These are phyloP conservation scores for Tanypteryx hageni DNA, from an alignment of 2,888 invertebrate genomes.

Conservation along the genomic window DNA sequence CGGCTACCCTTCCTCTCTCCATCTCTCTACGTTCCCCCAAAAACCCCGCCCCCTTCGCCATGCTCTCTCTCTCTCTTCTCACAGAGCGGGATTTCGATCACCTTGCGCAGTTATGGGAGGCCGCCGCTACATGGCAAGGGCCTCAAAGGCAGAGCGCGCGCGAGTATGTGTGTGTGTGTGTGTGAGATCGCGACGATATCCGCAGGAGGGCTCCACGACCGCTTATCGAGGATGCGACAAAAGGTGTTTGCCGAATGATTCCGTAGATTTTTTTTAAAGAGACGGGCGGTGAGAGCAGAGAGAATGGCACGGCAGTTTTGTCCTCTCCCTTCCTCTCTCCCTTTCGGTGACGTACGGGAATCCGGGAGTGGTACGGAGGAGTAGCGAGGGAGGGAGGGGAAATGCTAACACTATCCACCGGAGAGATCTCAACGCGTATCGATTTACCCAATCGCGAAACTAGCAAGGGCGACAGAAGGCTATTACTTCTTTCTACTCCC, in stretches of 20 bases:
- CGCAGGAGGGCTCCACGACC: neutral
- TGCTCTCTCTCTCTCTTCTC: no score
- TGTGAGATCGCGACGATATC: neutral
- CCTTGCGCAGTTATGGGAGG: conserved; percentile 61
- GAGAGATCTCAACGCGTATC: conserved; percentile 45
- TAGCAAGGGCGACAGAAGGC: conserved; percentile 37
- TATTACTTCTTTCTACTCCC: neutral
- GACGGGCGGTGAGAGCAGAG: neutral
- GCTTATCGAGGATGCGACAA: neutral
- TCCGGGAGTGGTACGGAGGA: neutral
- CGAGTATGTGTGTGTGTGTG: neutral
- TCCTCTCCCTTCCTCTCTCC: neutral
- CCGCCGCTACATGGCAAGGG: conserved; percentile 50
- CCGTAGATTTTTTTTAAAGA: no score
- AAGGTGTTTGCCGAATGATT: neutral
- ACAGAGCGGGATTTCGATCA: conserved; percentile 58
- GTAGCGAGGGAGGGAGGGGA: neutral
- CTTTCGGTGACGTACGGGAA: neutral
- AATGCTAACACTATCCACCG: conserved; percentile 32
- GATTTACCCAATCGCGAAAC: conserved; percentile 33
- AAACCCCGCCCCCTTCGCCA: conserved; percentile 11
- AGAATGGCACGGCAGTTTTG: neutral
- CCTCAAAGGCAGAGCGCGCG: conserved; percentile 34
- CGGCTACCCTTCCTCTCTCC: conserved; percentile 3
- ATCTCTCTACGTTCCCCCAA: neutral